Conservation (phyloP, 2,888 invertebrate species). For the Yponomeuta plumbellus region DNA sequence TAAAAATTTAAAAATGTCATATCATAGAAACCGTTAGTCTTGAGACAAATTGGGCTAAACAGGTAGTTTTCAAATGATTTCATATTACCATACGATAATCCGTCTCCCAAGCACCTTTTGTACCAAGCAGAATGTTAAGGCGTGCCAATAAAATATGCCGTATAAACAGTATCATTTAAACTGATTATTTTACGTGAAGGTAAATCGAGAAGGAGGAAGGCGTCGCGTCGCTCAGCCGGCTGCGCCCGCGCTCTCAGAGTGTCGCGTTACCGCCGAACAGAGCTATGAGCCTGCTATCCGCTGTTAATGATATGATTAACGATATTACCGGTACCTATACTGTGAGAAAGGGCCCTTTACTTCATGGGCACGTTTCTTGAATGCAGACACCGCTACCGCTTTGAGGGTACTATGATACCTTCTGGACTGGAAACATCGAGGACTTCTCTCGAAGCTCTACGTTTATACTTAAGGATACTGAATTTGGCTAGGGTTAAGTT, state of each 20-base stretch:
- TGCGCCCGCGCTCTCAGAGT: conserved; percentile 66
- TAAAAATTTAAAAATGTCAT: no score
- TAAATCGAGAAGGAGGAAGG: conserved; percentile 71
- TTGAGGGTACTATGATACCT: neutral
- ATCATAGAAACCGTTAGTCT: no score
- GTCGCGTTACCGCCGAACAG: conserved; percentile 48
- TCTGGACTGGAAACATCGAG: neutral
- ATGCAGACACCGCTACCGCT: neutral
- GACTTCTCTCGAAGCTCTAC: neutral
- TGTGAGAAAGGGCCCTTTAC: conserved; percentile 34
- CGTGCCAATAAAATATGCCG: no score
- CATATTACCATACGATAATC: no score
- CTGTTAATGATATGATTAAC: conserved; percentile 19
- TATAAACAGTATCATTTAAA: neutral
- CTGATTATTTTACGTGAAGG: conserved; percentile 22
- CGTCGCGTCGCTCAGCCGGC: conserved; percentile 51
- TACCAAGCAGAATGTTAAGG: no score
- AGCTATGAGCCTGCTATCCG: conserved; percentile 36
- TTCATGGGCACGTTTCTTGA: neutral
- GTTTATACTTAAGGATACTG: neutral
- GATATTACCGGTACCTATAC: conserved; percentile 16
- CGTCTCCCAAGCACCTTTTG: no score
- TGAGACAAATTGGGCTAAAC: no score
- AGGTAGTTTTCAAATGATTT: no score
- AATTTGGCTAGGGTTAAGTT: no score